Base-by-base conservation (phyloP, 2,113 vertebrate species). In the Prolemur simus region DNA sequence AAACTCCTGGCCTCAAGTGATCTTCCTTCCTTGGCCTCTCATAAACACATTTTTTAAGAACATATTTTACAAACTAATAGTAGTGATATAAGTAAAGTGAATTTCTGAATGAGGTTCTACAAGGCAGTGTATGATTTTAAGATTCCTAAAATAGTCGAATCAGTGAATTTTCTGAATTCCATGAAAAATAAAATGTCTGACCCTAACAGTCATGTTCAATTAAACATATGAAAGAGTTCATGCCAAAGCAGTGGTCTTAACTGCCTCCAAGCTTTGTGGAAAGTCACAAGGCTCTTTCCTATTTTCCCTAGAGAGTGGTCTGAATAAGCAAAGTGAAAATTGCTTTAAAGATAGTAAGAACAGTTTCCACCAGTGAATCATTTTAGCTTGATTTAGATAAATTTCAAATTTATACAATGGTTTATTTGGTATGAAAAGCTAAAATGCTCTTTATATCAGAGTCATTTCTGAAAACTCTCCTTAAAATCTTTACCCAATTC, bases 271-370 rank as follows among this genome's bases (percentile, higher is more conserved):
- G 74, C n/a, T 96, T 86, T 10, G 8, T 85, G 60, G 90, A 87
- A 98, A 80, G 58, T 95, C 90, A 97, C 94, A 95, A 93, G 63
- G n/a, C 34, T 95, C 37, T 86, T 88, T 91, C 89, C 45, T 81
- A 82, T 20, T 37, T 91, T 77, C 25, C 27, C 56, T 8, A 96
- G 87, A 97, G 29, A 97, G 25, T 6, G 34, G 64, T 17, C 71
- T 97, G 54, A 89, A 73, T 89, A 97, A 98, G 64, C 76, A 63
- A 96, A 54, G 0, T 94, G 92, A 97, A 93, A 95, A 93, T 97
- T 94, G 54, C 8, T 73, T 66, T 77, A 84, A 85, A 93, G 95
- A 93, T 95, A 71, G 18, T 85, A 88, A 96, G 96, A 97, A 97
- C 71, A 94, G 8, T 78, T 97, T 69, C 64, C 42, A 42, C 95